Evolutionary conservation across 2,113 vertebrate species (phyloP), one percentile per base, ranked within the genome.

Genomic region (Eupsittula cactorum): DNA sequence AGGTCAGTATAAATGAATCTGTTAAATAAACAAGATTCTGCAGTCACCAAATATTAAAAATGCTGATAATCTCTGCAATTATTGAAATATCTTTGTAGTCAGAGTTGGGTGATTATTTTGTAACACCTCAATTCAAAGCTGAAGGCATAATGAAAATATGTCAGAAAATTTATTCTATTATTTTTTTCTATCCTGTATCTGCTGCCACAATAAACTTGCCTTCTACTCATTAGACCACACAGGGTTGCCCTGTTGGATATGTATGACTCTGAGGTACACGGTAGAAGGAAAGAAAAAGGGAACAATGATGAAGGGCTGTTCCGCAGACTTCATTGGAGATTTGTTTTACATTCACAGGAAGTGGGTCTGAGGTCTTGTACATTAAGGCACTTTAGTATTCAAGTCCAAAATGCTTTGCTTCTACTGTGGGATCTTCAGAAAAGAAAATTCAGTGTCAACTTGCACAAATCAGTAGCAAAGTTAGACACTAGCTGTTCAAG

Each of bases 11-110:
- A 86, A 94, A 92, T 20, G 46, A 1, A 82, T 47, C 29, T 57
- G 35, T 39, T 86, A 84, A 95, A 89, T 55, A 91, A 91, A 81
- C 39, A 75, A 17, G n/a, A 92, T 75, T 93, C 37, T 63, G 17
- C 41, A 53, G 35, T 50, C 64, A 88, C 17, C 42, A 55, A 79
- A 79, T 44, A 50, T 8, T 64, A 68, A 89, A 92, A 91, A 84
- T 44, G 6, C 18, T 70, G 13, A 78, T 31, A 82, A 55, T 44
- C 24, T 84, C 64, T 27, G 4, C 8, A 86, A n/a, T 53, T 91
- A 71, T 59, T 92, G 59, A 88, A 92, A 71, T 55, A 67, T 42
- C 80, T 71, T 14, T 81, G 19, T 13, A 78, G 31, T 53, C 37
- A 83, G 37, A 81, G 7, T 50, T 67, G 60, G 28, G 12, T 68